phyloP scores from a whole-genome alignment of 2,113 vertebrate genomes.

The Oenanthe melanoleuca region DNA sequence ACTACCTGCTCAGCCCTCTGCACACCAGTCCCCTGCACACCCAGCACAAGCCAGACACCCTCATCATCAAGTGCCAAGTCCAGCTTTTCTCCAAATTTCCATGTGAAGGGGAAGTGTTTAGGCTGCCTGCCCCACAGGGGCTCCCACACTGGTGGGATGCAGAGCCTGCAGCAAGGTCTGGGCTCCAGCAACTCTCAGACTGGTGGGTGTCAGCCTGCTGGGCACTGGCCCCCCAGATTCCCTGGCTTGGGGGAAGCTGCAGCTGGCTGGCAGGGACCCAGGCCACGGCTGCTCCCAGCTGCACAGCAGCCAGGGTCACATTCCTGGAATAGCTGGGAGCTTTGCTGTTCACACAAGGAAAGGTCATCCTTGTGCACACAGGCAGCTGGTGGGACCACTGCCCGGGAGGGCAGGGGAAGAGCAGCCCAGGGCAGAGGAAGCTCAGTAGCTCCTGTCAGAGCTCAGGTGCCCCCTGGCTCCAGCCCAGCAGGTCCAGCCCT shows the following conservation, averaged over 20 bases:
- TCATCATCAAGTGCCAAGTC: not conserved
- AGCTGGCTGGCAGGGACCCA: slow-evolving; percentile 41
- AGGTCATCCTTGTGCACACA: slow-evolving; percentile 46
- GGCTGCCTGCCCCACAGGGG: not conserved
- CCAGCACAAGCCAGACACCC: not conserved
- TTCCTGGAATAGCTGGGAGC: slow-evolving; percentile 51
- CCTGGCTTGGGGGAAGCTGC: not conserved
- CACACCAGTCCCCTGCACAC: not conserved
- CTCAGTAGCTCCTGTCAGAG: not conserved
- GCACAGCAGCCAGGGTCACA: slow-evolving; percentile 39
- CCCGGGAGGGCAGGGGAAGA: not conserved
- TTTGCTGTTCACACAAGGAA: slow-evolving; percentile 44
- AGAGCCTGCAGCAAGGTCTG: accelerated
- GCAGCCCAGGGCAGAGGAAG: not conserved
- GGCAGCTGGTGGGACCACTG: not conserved
- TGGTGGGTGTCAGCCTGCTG: not conserved
- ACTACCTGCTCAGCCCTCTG: not conserved
- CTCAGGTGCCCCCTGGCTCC: not conserved
- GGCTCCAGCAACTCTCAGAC: not conserved
- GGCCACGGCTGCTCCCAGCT: not conserved
- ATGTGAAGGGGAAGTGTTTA: not conserved
- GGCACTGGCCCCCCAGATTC: not conserved
- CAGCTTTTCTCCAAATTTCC: not conserved
- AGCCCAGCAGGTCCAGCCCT: not conserved
- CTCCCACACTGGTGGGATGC: not conserved